Conservation (phyloP, 2,113 vertebrate genomes). For the Leucopsar rothschildi region DNA sequence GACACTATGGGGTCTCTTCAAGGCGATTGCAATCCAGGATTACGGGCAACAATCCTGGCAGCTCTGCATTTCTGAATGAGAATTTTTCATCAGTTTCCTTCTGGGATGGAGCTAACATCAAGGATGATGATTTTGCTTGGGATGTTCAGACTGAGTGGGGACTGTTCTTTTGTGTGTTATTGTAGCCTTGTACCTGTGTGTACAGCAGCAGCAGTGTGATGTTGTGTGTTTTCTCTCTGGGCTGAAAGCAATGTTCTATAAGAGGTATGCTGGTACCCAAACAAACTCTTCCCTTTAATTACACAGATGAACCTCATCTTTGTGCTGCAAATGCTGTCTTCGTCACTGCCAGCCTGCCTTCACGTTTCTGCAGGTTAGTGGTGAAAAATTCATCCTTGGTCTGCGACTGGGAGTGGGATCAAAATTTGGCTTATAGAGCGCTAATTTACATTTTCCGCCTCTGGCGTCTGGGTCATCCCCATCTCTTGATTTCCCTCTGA, state of each 20-base stretch:
- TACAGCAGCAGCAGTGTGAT: background rate
- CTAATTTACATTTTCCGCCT: conserved; percentile 34
- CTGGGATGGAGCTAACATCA: background rate
- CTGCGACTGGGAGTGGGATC: fast-evolving
- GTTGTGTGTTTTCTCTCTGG: background rate
- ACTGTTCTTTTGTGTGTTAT: background rate
- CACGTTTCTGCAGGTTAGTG: background rate
- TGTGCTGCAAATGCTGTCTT: background rate
- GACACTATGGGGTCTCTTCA: background rate
- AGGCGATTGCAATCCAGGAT: background rate
- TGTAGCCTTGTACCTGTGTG: background rate
- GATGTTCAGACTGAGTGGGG: background rate
- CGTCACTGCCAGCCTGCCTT: background rate
- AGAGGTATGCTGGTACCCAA: background rate
- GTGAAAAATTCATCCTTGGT: background rate
- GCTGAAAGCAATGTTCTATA: background rate
- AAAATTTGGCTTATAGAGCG: conserved; percentile 16
- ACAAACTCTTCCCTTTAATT: background rate
- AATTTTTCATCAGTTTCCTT: background rate
- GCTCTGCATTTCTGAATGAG: background rate
- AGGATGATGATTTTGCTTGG: background rate
- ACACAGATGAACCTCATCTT: background rate
- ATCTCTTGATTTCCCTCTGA: background rate
- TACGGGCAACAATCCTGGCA: background rate
- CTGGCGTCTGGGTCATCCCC: background rate